A percentile compares a stretch with the other conserved stretches of the same genome.
Conservation (phyloP, 1,140 invertebrate species). For the Drosophila jambulina region DNA sequence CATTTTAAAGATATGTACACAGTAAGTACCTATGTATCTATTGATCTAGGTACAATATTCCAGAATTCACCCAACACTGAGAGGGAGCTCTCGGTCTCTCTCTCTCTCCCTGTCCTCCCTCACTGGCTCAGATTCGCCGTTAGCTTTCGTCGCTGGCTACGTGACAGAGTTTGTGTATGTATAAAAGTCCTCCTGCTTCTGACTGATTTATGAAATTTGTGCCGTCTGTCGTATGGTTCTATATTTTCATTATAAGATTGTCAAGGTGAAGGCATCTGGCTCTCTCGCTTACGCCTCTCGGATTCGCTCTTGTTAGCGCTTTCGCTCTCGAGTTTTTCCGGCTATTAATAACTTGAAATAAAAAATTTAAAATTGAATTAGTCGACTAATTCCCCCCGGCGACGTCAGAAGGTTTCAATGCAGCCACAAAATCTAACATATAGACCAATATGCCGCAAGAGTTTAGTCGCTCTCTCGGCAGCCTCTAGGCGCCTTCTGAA, state of each 20-base stretch:
- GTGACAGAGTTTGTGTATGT: slow-evolving; percentile 46
- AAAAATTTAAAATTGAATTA: slow-evolving; percentile 43
- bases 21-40: background rate
- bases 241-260: slow-evolving; percentile 48
- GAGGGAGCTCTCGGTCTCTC: background rate
- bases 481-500: background rate
- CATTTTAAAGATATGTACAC: background rate
- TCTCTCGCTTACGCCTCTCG: too few relatives aligned
- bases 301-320: slow-evolving; percentile 1
- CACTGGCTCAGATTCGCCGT: slow-evolving; percentile 7
- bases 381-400: slow-evolving; percentile 20
- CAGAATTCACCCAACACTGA: background rate
- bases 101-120: background rate
- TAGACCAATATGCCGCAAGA: background rate
- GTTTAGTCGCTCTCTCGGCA: background rate
- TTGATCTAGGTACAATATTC: background rate
- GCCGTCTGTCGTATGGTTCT: slow-evolving; percentile 30
- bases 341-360: slow-evolving; percentile 44
- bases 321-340: background rate
- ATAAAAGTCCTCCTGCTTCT: slow-evolving; percentile 41
- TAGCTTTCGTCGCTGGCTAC: slow-evolving; percentile 29
- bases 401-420: slow-evolving; percentile 39
- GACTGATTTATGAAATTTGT: slow-evolving; percentile 62
- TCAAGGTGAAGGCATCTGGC: slow-evolving; percentile 52
- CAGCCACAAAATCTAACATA: background rate